Percentiles rank a stretch among this genome's conserved stretches.
Conservation (phyloP, 2,113 vertebrate species). For the Ptyas mucosa region DNA sequence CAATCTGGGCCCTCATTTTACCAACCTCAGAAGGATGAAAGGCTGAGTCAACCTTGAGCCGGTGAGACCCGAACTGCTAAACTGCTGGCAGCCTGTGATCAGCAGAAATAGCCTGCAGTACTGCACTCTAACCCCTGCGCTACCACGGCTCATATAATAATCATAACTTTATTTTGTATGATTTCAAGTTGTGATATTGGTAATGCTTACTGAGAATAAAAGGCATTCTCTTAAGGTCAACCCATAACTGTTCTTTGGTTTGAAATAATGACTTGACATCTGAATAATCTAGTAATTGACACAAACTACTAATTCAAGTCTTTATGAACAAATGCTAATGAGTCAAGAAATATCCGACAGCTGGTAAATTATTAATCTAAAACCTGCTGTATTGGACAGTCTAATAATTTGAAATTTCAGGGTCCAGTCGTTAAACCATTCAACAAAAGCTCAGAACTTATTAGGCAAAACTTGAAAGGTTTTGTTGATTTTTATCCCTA, state of each 20-base stretch:
- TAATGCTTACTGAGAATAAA: not conserved
- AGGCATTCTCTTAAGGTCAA: not conserved
- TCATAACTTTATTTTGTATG: not conserved
- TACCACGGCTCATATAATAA: too few relatives aligned
- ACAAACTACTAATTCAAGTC: not conserved
- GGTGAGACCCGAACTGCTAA: too few relatives aligned
- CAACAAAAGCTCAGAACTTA: not conserved
- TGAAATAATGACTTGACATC: not conserved
- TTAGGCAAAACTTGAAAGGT: not conserved
- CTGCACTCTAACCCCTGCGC: too few relatives aligned
- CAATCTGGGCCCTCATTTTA: too few relatives aligned
- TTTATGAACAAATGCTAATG: not conserved
- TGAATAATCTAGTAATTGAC: not conserved
- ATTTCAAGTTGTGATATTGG: not conserved
- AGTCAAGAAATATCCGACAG: not conserved
- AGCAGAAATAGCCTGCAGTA: too few relatives aligned
- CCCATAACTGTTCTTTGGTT: not conserved
- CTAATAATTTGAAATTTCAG: not conserved
- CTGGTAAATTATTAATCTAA: not conserved
- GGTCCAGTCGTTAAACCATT: not conserved
- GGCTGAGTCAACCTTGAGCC: too few relatives aligned
- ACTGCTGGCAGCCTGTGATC: too few relatives aligned
- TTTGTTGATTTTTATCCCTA: not conserved
- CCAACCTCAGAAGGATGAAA: too few relatives aligned
- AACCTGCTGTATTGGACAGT: not conserved